Evolutionary conservation across 2,888 invertebrate species (phyloP), one percentile per base, ranked within the genome.

Genomic region (Agrochola lychnidis): DNA sequence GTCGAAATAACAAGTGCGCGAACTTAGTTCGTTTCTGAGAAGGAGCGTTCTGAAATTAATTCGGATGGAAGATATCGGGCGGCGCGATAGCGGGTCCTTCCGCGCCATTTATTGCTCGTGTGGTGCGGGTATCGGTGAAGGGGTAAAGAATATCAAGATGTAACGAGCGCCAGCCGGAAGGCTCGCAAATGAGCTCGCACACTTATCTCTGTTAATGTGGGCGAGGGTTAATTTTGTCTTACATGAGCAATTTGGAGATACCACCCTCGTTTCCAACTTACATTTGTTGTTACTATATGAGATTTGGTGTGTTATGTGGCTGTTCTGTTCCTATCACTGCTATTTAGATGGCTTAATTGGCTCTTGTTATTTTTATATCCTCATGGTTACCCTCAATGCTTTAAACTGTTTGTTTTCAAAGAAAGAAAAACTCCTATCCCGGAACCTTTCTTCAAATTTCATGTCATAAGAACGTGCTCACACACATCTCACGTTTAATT

Each of bases 131-230:
- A 95, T 95, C 96, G 95, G 95, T 91, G 94, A 96, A 96, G 96
- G 96, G 96, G 96, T 96, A 96, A 96, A 96, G 96, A 96, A 96
- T 96, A 96, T 96, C 96, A 95, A 96, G 96, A 96, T 96, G 95
- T 95, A 96, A 95, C 96, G 95, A 95, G 94, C 95, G 88, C 92
- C 94, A 94, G 95, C 96, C 96, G 96, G 96, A 96, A 96, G 96
- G 96, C 96, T 94, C 95, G 96, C 96, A 96, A 96, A 96, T 96
- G 96, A 96, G 96, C 96, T 95, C 95, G 93, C 94, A 94, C 96
- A 96, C 95, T 96, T 96, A 96, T 96, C 96, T 96, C 93, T 92
- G 93, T 94, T 96, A 96, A 96, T 96, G 96, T 94, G 95, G 95
- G 95, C 93, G 94, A 95, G 96, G 96, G 96, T 96, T 96, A 96